Evolutionary conservation across 2,888 invertebrate species (phyloP), one percentile per base, ranked within the genome.

Genomic region (Hyalella azteca): DNA sequence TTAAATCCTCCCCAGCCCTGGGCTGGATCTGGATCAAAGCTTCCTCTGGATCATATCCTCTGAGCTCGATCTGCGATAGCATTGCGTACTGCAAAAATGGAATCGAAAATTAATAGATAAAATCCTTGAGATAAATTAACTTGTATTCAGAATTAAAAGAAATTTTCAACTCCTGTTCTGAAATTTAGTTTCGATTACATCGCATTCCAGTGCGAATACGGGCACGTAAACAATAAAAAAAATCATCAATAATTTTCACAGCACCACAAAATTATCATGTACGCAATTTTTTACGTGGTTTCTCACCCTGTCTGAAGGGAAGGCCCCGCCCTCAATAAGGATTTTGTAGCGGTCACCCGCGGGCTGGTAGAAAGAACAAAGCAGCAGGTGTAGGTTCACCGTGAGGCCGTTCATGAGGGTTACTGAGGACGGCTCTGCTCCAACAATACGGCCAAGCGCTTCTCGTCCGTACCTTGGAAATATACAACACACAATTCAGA

Each of bases 361-460:
- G 36, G 91, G 91, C 78, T 88, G 86, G 86, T 91, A 91, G 86
- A 91, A 91, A 0, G 90, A 88, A 9, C 89, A 86, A 89, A 91
- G 85, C n/a, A 90, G 85, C 5, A 91, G 86, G 85, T 91, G 90
- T 1, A 90, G 86, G 85, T 91, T 91, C 26, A 91, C 90, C 2
- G 90, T 90, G 36, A 91, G 86, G 1, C 89, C 89, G 86, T 91
- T 91, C 89, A 90, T 90, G 11, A 90, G 85, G 0, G 88, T 88
- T 0, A 91, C 88, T 86, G 90, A 90, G 7, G 87, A 87, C 26
- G 86, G 85, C 86, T 88, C 82, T 11, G 86, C 87, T 0, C 86
- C 86, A 36, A 86, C 81, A 22, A 86, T 77, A 5, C 78, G 73
- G 9, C 83, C 83, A 41, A 84, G 9, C 22, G 40, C 41, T 39